phyloP scores from a whole-genome alignment of 1,140 invertebrate species.

The Papilio dardanus region DNA sequence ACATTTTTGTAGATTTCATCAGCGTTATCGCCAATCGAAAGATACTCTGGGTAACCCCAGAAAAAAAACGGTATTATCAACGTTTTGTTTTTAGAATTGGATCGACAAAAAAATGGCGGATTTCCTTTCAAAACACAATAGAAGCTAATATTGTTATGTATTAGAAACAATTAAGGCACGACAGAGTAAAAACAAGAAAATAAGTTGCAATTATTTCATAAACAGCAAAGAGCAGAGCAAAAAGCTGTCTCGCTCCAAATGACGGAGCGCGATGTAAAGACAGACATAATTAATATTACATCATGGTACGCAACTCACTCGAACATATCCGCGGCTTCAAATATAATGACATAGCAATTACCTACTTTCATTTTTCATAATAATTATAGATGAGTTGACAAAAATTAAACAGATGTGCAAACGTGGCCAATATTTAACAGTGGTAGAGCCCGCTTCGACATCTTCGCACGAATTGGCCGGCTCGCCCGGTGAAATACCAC shows the following conservation, averaged over 20 bases:
- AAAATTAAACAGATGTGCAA: not conserved
- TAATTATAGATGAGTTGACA: not conserved
- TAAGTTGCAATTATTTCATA: constrained; percentile 7
- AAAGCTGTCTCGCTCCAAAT: constrained; percentile 20
- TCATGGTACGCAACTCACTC: not conserved
- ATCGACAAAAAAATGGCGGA: not conserved
- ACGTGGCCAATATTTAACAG: not conserved
- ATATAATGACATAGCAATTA: constrained; percentile 3
- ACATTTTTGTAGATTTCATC: no score
- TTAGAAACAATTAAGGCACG: not conserved
- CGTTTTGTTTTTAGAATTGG: not conserved
- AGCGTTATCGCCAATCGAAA: no score
- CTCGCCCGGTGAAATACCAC: no score
- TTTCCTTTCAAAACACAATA: not conserved
- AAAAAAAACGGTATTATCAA: no score
- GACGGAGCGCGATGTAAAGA: constrained; percentile 7
- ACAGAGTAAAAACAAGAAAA: not conserved
- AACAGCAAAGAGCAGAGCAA: constrained; percentile 10
- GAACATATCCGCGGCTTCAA: not conserved
- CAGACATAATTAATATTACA: constrained; percentile 11
- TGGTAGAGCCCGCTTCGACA: no score
- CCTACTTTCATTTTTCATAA: constrained; percentile 2
- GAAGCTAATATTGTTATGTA: not conserved
- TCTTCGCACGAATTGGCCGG: no score
- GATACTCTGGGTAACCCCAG: no score